Evolutionary conservation across 2,113 vertebrate genomes (phyloP).

Genomic region (Xenopus borealis): DNA sequence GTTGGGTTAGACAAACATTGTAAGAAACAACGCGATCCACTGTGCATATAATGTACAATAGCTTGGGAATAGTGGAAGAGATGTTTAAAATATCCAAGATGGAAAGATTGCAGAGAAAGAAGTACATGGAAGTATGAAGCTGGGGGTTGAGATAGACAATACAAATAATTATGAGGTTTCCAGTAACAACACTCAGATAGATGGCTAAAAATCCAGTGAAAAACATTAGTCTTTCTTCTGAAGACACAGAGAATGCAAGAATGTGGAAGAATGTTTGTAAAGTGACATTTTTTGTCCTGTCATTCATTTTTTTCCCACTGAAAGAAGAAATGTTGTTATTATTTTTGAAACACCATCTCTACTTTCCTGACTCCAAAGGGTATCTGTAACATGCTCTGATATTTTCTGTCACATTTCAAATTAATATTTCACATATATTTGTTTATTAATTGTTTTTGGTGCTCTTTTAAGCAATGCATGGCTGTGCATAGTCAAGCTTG

Average conservation of each 20-base stretch:
- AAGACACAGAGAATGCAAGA: not conserved
- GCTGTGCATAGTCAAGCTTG: too few species aligned
- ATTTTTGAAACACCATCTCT: too few species aligned
- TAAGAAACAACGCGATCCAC: not conserved
- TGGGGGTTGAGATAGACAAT: constrained; percentile 3
- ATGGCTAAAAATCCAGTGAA: not conserved
- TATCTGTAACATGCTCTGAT: too few species aligned
- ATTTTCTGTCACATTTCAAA: too few species aligned
- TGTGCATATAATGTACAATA: not conserved
- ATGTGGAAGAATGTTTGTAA: not conserved
- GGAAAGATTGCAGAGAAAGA: not conserved
- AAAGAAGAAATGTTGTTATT: too few species aligned
- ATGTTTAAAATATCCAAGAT: constrained; percentile 37
- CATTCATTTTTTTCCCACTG: too few species aligned
- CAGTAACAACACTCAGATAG: not conserved
- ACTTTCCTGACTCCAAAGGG: too few species aligned
- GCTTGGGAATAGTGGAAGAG: constrained; percentile 10
- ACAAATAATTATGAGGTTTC: constrained; percentile 7
- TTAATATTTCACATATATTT: too few species aligned
- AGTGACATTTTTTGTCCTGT: too few species aligned
- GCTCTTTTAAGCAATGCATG: too few species aligned
- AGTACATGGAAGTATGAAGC: constrained; percentile 25
- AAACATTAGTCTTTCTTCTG: not conserved
- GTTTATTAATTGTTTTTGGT: too few species aligned
- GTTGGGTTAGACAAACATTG: not conserved